phyloP scores from a whole-genome alignment of 2,888 invertebrate species.

The Mystacides longicornis region DNA sequence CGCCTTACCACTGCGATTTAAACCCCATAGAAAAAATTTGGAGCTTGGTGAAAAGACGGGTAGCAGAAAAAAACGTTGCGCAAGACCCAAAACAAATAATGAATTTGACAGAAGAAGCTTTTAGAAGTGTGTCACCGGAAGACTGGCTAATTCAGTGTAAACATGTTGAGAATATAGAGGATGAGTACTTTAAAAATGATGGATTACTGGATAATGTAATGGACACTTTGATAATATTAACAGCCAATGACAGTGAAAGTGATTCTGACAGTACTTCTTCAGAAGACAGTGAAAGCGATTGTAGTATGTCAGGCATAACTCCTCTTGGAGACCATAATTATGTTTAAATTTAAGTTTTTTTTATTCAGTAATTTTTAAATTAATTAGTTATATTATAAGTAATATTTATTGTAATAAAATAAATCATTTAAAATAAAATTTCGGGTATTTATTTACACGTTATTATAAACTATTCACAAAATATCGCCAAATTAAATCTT shows the following conservation, averaged over 20 bases:
- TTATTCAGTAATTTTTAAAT: too few relatives aligned
- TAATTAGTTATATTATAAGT: too few relatives aligned
- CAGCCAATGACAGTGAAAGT: constrained; percentile 17
- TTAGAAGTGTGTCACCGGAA: constrained; percentile 18
- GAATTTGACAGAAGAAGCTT: constrained; percentile 17
- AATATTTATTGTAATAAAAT: too few relatives aligned
- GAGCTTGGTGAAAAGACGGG: constrained; percentile 19
- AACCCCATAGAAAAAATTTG: constrained; percentile 20
- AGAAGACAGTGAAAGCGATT: constrained; percentile 9
- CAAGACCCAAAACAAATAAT: constrained; percentile 19
- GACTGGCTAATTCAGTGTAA: constrained; percentile 19
- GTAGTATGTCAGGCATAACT: constrained; percentile 19
- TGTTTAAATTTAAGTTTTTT: too few relatives aligned
- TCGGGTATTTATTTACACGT: too few relatives aligned
- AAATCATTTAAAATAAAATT: too few relatives aligned
- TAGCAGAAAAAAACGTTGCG: constrained; percentile 21
- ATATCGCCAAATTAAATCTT: too few relatives aligned
- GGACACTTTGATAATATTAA: constrained; percentile 16
- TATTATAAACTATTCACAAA: too few relatives aligned
- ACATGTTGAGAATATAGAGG: constrained; percentile 17
- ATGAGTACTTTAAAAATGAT: constrained; percentile 17
- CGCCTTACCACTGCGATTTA: constrained; percentile 11
- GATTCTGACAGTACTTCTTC: too few relatives aligned
- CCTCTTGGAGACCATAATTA: constrained; percentile 21
- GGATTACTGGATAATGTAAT: constrained; percentile 16